These are phyloP conservation scores for Sisor rabdophorus DNA, from an alignment of 2,113 vertebrate species.

Conservation along the genomic window DNA sequence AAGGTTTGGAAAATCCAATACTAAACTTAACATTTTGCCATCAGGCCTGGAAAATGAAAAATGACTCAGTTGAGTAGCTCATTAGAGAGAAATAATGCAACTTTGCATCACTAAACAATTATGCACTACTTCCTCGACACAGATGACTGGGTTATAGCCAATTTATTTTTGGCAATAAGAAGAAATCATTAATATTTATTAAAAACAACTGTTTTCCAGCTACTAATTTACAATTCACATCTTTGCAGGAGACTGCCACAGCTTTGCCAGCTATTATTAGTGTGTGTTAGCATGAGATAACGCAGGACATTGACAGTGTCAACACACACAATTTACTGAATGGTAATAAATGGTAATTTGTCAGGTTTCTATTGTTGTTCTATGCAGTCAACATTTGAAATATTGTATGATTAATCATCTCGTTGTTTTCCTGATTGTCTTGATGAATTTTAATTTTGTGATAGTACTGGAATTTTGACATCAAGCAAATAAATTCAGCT, in stretches of 20 bases:
- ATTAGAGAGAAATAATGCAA: neutral
- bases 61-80: neutral
- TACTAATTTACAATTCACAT: constrained; percentile 2
- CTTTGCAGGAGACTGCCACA: neutral
- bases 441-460: constrained; percentile 11
- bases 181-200: neutral
- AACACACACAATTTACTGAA: neutral
- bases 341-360: constrained; percentile 1
- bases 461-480: neutral
- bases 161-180: neutral
- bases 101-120: neutral
- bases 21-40: neutral
- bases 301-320: neutral
- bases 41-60: neutral
- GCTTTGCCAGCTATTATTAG: neutral
- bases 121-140: neutral
- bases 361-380: neutral
- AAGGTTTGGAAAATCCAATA: neutral
- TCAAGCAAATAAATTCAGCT: neutral
- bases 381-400: neutral
- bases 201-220: neutral
- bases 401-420: constrained; percentile 3
- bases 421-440: neutral
- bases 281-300: constrained; percentile 1
- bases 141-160: neutral